These are phyloP conservation scores for Glyptemys insculpta DNA, from an alignment of 2,797 vertebrate genomes.

Conservation along the genomic window DNA sequence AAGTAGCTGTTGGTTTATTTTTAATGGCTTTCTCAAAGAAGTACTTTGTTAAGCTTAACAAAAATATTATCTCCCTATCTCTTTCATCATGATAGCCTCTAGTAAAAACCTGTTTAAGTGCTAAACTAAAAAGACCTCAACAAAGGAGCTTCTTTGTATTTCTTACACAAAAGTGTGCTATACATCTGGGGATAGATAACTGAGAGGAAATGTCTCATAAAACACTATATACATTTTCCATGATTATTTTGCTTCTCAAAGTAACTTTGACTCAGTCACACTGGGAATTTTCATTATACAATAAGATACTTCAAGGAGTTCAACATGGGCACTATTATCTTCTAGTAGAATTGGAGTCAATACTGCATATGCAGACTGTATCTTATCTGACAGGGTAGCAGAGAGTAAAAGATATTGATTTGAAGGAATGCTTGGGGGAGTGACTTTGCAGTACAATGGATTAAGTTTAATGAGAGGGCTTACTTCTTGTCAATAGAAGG, in stretches of 20 bases:
- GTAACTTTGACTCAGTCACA: neutral
- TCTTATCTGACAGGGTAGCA: conserved; percentile 51
- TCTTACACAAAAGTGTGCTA: neutral
- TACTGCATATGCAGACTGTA: conserved; percentile 31
- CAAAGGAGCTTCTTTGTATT: neutral
- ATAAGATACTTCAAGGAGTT: conserved; percentile 10
- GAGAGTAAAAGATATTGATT: conserved; percentile 64
- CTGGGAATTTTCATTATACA: conserved; percentile 1
- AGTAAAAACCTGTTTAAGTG: neutral
- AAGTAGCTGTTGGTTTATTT: conserved; percentile 1
- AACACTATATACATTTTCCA: accelerated
- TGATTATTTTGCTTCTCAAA: neutral
- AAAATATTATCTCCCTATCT: neutral
- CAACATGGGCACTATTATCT: neutral
- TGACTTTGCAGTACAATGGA: conserved; percentile 63
- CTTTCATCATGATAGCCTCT: neutral
- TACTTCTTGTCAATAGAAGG: conserved; percentile 61
- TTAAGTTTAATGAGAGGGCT: conserved; percentile 65
- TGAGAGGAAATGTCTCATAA: neutral
- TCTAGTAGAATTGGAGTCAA: conserved; percentile 48
- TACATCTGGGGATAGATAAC: neutral
- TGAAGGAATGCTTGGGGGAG: conserved; percentile 52
- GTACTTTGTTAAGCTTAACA: conserved; percentile 4
- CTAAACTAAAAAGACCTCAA: neutral
- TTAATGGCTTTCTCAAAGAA: conserved; percentile 8